Conservation (phyloP, 92 coral and sea anemone genomes). For the Palythoa caribaeorum region DNA sequence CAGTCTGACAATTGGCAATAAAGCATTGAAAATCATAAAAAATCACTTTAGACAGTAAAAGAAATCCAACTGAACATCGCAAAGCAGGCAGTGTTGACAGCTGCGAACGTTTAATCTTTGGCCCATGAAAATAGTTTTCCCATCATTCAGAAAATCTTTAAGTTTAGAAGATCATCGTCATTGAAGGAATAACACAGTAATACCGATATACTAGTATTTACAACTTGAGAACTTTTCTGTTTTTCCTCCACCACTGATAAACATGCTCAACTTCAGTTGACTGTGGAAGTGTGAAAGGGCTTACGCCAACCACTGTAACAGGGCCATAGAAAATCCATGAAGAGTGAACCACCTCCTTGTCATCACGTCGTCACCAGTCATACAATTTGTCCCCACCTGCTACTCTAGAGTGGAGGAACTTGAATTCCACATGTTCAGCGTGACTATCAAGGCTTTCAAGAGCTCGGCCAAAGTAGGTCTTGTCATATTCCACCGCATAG, state of each 20-base stretch:
- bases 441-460: constrained; percentile 1
- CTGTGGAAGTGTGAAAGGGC: not conserved
- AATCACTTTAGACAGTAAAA: not conserved
- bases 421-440: constrained; percentile 34
- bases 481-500: constrained; percentile 11
- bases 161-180: not conserved
- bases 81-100: not conserved
- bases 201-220: not conserved
- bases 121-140: not conserved
- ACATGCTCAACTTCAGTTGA: not conserved
- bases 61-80: not conserved
- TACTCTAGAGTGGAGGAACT: constrained; percentile 56
- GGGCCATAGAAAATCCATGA: constrained; percentile 24
- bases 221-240: constrained; percentile 3
- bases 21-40: not conserved
- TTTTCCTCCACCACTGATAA: not conserved
- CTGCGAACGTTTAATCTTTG: not conserved
- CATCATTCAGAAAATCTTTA: not conserved
- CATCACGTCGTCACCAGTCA: constrained; percentile 60
- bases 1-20: not conserved
- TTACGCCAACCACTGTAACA: not conserved
- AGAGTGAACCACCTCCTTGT: constrained; percentile 39
- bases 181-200: not conserved
- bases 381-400: constrained; percentile 47
- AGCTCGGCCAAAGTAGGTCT: constrained; percentile 4